phyloP scores from a whole-genome alignment of 2,113 vertebrate species.

The Hucho hucho region DNA sequence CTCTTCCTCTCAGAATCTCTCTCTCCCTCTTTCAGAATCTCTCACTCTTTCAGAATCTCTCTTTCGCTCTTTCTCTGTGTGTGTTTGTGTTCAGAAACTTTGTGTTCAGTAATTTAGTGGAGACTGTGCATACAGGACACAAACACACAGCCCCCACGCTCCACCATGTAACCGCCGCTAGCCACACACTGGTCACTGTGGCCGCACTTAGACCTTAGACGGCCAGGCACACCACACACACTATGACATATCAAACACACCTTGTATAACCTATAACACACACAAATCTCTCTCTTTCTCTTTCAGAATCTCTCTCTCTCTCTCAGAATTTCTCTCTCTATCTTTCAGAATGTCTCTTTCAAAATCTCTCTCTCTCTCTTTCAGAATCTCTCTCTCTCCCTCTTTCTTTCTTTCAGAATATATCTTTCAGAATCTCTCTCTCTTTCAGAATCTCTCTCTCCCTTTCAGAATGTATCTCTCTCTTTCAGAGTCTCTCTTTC shows the following conservation, averaged over 20 bases:
- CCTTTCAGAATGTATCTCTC: background rate
- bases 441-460: no score
- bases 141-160: constrained; percentile 38
- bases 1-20: background rate
- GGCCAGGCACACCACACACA: constrained; percentile 53
- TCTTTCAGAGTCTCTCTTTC: background rate
- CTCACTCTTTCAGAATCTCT: background rate
- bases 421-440: no score
- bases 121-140: constrained; percentile 42
- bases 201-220: constrained; percentile 48
- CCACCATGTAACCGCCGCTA: constrained; percentile 49
- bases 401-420: no score
- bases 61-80: constrained; percentile 20
- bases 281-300: no score
- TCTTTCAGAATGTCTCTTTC: no score
- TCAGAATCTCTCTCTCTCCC: no score
- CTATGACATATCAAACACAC: background rate
- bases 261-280: background rate
- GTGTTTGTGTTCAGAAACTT: constrained; percentile 44
- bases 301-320: no score
- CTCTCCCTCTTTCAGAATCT: background rate
- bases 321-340: no score
- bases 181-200: constrained; percentile 61
- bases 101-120: constrained; percentile 61
- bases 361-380: no score